These are phyloP conservation scores for Pardalotus punctatus DNA, from an alignment of 2,113 vertebrate genomes.

Conservation along the genomic window DNA sequence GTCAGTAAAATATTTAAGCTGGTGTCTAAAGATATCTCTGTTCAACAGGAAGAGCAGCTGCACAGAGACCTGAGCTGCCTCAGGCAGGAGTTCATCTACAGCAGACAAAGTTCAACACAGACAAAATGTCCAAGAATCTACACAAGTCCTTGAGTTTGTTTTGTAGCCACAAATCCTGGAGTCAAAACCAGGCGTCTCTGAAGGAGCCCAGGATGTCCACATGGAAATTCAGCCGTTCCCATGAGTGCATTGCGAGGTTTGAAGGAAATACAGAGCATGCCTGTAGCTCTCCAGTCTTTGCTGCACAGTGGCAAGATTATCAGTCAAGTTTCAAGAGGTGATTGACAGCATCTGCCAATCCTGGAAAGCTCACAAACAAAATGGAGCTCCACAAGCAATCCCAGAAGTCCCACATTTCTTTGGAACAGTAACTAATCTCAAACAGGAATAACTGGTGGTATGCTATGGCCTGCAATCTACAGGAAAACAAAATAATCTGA, in stretches of 20 bases:
- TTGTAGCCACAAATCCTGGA: neutral
- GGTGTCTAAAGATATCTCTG: neutral
- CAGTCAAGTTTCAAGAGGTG: neutral
- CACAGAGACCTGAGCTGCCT: neutral
- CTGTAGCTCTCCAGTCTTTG: neutral
- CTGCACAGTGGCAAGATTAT: neutral
- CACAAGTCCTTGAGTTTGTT: neutral
- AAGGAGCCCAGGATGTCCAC: neutral
- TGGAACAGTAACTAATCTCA: neutral
- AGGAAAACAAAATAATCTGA: neutral
- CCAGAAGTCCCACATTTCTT: neutral
- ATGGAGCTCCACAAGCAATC: neutral
- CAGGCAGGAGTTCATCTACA: neutral
- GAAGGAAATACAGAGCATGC: neutral
- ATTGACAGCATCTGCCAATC: neutral
- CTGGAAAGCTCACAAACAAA: neutral
- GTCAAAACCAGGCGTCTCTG: neutral
- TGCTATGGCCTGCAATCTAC: neutral
- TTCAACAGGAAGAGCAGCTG: neutral
- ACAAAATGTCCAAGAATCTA: neutral
- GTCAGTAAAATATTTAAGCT: neutral
- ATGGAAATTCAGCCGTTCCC: neutral
- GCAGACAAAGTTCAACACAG: neutral
- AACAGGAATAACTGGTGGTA: neutral
- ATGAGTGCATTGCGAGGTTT: neutral